Percentiles rank a stretch among this genome's conserved stretches.
Conservation (phyloP, 2,888 invertebrate genomes). For the Himalopsyche kuldschensis region DNA sequence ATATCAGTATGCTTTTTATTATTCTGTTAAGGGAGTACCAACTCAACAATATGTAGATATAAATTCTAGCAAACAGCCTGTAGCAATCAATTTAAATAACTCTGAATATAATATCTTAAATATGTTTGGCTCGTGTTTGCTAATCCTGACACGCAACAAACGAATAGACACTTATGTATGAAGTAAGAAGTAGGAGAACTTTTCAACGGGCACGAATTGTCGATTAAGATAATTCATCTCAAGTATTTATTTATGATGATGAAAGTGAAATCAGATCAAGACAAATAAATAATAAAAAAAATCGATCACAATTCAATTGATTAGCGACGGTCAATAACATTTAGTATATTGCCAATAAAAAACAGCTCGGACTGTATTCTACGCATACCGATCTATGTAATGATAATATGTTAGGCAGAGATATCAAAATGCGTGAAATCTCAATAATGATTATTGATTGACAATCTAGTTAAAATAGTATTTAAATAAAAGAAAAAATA, state of each 20-base stretch:
- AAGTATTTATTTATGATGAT: slow-evolving; percentile 18
- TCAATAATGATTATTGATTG: not conserved
- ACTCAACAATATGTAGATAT: not conserved
- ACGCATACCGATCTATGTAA: not conserved
- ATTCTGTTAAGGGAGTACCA: too few species aligned
- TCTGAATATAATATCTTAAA: not conserved
- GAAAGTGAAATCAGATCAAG: slow-evolving; percentile 11
- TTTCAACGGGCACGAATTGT: not conserved
- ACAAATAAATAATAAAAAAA: not conserved
- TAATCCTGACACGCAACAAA: slow-evolving; percentile 1
- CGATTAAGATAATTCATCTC: not conserved
- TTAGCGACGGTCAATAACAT: slow-evolving; percentile 6
- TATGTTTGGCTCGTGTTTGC: not conserved
- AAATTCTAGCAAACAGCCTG: not conserved
- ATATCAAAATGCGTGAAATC: not conserved
- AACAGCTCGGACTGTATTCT: not conserved
- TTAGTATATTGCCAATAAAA: not conserved
- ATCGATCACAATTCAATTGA: slow-evolving; percentile 3
- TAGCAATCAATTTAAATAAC: not conserved
- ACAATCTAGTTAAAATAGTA: too few species aligned
- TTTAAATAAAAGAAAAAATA: too few species aligned
- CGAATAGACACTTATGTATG: slow-evolving; percentile 2
- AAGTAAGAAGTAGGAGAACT: not conserved
- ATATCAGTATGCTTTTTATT: too few species aligned
- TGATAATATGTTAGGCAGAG: not conserved